Base-by-base conservation (phyloP, 2,113 vertebrate genomes). In the Epinephelus lanceolatus region DNA sequence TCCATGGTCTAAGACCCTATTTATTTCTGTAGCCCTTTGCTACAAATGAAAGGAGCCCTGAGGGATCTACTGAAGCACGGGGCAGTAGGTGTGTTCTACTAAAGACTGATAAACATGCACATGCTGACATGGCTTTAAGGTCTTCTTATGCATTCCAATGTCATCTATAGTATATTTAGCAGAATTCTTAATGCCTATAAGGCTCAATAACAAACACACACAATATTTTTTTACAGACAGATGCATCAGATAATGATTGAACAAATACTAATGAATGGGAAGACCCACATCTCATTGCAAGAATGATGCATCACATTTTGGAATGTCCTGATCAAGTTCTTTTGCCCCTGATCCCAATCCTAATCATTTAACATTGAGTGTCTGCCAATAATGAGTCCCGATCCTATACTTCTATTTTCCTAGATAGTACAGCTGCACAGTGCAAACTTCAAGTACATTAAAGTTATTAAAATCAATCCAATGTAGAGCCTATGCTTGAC, bases 1-100 rank as follows among this genome's bases (percentile, higher is more conserved):
- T 87, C 80, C 88, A 74, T 68, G 83, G 73, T 88, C 71, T 71
- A 71, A 72, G 83, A 85, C 80, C 84, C 83, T 77, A 88, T 94
- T 95, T 88, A 91, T 93, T 93, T 86, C 57, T 84, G 59, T 13
- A 56, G 76, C 60, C 45, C 63, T 45, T 40, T 81, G 80, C 78
- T 25, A 37, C 67, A 79, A 81, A 87, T 71, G 70, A 55, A 87
- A 84, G 65, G 19, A 65, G 59, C 60, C 76, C 23, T 63, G 51
- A 69, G 74, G 84, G 77, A 69, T 71, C 37, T 51, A 62, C 68
- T 70, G 25, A 68, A 84, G 53, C 74, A 1, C 5, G 15, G 51
- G 47, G 57, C 71, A 66, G 73, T 59, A 61, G 56, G 49, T 78
- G 63, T 70, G 19, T 52, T 62, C 45, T 37, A 49, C 8, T 71